Evolutionary conservation across 2,888 invertebrate species (phyloP), one percentile per base, ranked within the genome.

Genomic region (Drosophila prostipennis): DNA sequence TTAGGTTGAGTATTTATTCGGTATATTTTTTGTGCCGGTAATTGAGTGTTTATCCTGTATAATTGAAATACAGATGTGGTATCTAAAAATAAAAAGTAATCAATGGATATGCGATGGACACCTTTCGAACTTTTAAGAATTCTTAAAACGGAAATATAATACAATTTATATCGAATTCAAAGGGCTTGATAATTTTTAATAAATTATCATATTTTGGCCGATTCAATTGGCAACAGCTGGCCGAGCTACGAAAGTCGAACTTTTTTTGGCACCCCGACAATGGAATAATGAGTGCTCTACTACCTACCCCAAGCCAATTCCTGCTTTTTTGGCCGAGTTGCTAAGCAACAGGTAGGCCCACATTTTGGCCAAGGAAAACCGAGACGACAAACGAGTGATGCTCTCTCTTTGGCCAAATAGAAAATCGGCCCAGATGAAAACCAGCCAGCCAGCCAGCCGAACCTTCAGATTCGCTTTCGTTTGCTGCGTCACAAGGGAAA

Each of bases 311-410:
- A 45, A 63, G 39, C 39, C 39, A 45, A 37, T 49, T 26, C 6
- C 46, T 11, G 19, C 14, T 23, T 23, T 34, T 60, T 46, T 13
- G 68, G 61, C 76, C 60, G 72, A 77, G 79, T 83, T 82, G 77
- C 83, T 80, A 79, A 90, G 90, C 90, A 90, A 90, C 90, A 90
- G 90, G 90, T 90, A 90, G 90, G 89, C 82, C 70, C 72, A 70
- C 79, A 73, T 32, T 55, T 74, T 68, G 68, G 65, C 45, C 39
- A 46, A 40, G 37, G 3, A 23, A 42, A 48, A 48, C 3, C 26
- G 46, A 57, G 37, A 52, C 49, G 49, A 45, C 1, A 55, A 26
- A 26, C 26, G 26, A 26, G 26, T 26, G 52, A 37, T 36, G 26
- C 19, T 37, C 43, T 43, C 60, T 37, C 45, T 32, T 3, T 19